Evolutionary conservation across 1,140 invertebrate genomes (phyloP), one percentile per base, ranked within the genome.

Genomic region (Maconellicoccus hirsutus): DNA sequence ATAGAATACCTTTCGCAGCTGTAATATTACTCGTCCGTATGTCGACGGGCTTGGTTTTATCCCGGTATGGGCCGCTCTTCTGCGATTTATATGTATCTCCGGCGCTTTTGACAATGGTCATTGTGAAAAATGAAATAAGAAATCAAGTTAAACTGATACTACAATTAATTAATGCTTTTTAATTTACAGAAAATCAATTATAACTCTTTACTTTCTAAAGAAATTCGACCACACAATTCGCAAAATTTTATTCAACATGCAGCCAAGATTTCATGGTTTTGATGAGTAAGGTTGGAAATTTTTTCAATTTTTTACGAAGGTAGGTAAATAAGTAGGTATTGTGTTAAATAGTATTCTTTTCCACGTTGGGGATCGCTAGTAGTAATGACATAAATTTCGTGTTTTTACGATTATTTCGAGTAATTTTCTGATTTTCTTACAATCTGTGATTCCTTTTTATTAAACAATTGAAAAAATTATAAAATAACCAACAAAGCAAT

Each of bases 1-100:
- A 19, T 16, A 10, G 23, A 71, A 81, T 85, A 96, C 94, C 93
- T 90, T 99, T 99, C 25, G 94, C 96, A 74, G 97, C 97, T 80
- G 89, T 88, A 73, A 99, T 98, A 79, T 99, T 99, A 76, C 94
- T 97, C 72, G 52, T 72, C 71, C 74, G 27, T 29, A 76, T 73
- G 69, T 74, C 71, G 19, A 72, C 72, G 12, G 73, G 71, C 70
- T 74, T 75, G 8, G 66, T 71, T 70, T 73, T 73, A 61, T 74
- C 72, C 59, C 71, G 71, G 33, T 72, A 74, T 33, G 71, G 63
- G n/a, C 26, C 25, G 22, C 59, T 69, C 70, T 72, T 71, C 19
- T 66, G 61, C n/a, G 72, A 70, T 23, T 23, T 69, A n/a, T 59
- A 70, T n/a, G 26, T 52, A 72, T 72, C 72, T 22, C 72, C 72